Base-by-base conservation (phyloP, 2,888 invertebrate genomes). In the Chloromyia formosa region DNA sequence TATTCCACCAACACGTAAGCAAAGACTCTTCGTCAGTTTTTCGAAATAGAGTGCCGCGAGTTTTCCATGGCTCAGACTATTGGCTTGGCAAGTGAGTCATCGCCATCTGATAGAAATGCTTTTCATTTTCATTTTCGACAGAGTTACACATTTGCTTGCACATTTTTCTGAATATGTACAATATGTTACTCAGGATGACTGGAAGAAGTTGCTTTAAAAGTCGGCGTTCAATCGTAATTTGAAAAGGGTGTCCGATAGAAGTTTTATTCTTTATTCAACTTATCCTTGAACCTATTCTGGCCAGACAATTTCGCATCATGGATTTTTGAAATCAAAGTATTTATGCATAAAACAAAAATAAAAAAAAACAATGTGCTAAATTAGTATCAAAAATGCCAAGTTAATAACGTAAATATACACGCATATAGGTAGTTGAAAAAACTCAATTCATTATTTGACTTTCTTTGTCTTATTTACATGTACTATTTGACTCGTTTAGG, bases 1-100 rank as follows among this genome's bases (percentile, higher is more conserved):
- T 71, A 71, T 71, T 27, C 56, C 58, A 40, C 35, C 18, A 56
- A 56, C 56, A 71, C 71, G 56, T 56, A 71, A 23, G 53, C 54
- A 69, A n/a, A 58, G 14, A 40, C 16, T 62, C 35, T 60, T 60
- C 12, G 14, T 4, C 14, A 14, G 1, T 20, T 23, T 60, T 23
- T 20, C 12, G 4, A 14, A 14, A 23, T 23, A 23, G 27, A 14
- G n/a, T 27, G 62, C 14, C 20, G 66, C 45, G 42, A 45, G 45
- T 22, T 66, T 20, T 45, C 12, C 49, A 22, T 9, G 1, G 22
- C 45, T 20, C 66, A 1, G 14, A 49, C 45, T 20, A 66, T 49
- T 66, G 22, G 22, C 9, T 20, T 18, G 16, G 45, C 40, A 16
- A 20, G 16, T 71, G 56, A 71, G 42, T 71, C 71, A 71, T 58